Evolutionary conservation across 64 coral and sea anemone genomes (phyloP), one percentile per base, ranked within the genome.

Genomic region (Pocillopora verrucosa): DNA sequence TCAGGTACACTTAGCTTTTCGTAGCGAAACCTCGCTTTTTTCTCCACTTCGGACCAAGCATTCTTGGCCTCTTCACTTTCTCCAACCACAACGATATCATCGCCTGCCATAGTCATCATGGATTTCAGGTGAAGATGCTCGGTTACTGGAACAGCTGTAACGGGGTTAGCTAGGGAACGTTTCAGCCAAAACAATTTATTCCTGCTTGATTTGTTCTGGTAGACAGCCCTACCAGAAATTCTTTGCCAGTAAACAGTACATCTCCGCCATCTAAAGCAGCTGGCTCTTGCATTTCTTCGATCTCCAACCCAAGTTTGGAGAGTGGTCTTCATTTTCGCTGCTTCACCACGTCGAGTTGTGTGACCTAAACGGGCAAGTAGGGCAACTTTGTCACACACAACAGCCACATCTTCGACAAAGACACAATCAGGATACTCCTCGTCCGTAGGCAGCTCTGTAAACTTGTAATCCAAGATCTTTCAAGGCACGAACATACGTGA

Each of bases 341-440:
- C 60, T 88, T 99, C 97, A 3, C 90, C 94, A 60, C 89, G 91
- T 79, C 97, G 89, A n/a, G 82, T 88, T 30, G 62, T n/a, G 34
- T 99, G 97, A 10, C 97, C 97, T 36, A 91, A 65, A 2, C 72
- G 45, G 24, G 74, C 34, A 58, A 99, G 56, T 86, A 99, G 93
- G 2, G 97, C 97, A 1, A 51, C 84, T 1, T 67, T 74, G 62
- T 82, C 97, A 80, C 90, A 79, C 14, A 94, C 94, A 19, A 99
- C 94, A 14, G 93, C 93, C 26, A 63, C 62, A 79, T 99, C 97
- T 95, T 99, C 97, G 14, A 99, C 94, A 89, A 95, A 99, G 10
- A 99, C 97, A 91, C 94, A 99, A 26, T 99, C 97, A 15, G 97
- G 97, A n/a, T 88, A 73, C 16, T 86, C 37, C 75, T 99, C 91